Conservation (phyloP, 2,797 vertebrate species). For the Periparus ater region DNA sequence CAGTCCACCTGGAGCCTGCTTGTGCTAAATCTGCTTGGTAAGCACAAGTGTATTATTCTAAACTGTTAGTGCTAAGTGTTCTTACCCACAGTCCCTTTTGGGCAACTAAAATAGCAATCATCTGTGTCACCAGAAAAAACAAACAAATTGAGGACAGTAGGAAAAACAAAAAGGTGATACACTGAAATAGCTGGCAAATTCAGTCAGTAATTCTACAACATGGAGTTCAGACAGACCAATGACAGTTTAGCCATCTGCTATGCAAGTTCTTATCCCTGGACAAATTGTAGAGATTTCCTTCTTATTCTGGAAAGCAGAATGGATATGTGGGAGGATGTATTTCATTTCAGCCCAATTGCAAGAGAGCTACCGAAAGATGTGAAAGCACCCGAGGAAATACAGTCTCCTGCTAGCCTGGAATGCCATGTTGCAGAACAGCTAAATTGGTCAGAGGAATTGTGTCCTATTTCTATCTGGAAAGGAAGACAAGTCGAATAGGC, state of each 20-base stretch:
- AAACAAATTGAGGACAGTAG: background rate
- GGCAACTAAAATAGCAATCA: constrained; percentile 42
- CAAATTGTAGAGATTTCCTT: background rate
- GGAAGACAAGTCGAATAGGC: background rate
- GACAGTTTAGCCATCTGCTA: background rate
- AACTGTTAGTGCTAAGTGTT: background rate
- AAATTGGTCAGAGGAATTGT: background rate
- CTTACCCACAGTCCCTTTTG: constrained; percentile 13
- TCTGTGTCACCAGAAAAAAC: background rate
- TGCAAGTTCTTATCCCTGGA: background rate
- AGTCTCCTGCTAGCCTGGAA: background rate
- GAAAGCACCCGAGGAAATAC: background rate
- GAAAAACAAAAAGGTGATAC: background rate
- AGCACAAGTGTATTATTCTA: background rate
- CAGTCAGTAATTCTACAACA: background rate
- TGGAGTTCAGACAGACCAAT: background rate
- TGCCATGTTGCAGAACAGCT: background rate
- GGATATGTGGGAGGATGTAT: background rate
- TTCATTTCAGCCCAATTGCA: background rate
- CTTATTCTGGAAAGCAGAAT: background rate
- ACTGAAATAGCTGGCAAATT: background rate
- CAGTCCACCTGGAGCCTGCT: background rate
- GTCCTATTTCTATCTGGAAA: background rate
- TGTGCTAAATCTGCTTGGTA: background rate
- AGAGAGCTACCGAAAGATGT: background rate